Conservation (phyloP, 92 coral and sea anemone species). For the Montipora capitata region DNA sequence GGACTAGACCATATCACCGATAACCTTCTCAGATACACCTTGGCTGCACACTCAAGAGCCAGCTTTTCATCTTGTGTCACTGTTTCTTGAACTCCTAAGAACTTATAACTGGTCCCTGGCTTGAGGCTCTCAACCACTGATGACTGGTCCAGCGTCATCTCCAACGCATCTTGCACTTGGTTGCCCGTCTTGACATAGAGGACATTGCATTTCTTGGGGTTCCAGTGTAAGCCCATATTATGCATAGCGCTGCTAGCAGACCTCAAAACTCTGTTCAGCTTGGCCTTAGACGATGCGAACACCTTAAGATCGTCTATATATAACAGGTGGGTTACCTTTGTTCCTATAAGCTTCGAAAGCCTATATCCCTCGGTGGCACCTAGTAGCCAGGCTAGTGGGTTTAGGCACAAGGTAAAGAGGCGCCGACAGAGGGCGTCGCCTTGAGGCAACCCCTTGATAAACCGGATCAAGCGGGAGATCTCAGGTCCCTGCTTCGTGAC, state of each 20-base stretch:
- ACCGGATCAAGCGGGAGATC: slow-evolving; percentile 42
- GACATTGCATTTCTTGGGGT: slow-evolving; percentile 62
- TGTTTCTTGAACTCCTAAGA: neutral
- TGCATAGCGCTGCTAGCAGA: slow-evolving; percentile 51
- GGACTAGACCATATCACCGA: slow-evolving; percentile 73
- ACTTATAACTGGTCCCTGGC: slow-evolving; percentile 5
- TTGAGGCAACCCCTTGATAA: slow-evolving; percentile 62
- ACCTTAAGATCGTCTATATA: slow-evolving; percentile 28
- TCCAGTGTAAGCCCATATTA: slow-evolving; percentile 67
- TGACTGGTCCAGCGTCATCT: neutral
- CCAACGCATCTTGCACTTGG: slow-evolving; percentile 23
- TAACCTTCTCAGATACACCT: slow-evolving; percentile 35
- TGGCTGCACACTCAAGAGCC: slow-evolving; percentile 27
- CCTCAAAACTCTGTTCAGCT: slow-evolving; percentile 47
- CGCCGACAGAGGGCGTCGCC: slow-evolving; percentile 58
- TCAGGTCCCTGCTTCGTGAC: slow-evolving; percentile 57
- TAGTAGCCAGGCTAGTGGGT: slow-evolving; percentile 57
- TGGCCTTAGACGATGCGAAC: slow-evolving; percentile 60
- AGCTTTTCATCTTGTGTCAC: slow-evolving; percentile 60
- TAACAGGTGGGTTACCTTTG: slow-evolving; percentile 61
- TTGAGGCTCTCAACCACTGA: slow-evolving; percentile 44
- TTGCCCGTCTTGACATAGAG: slow-evolving; percentile 25
- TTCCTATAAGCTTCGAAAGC: slow-evolving; percentile 58
- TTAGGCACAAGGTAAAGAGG: slow-evolving; percentile 55
- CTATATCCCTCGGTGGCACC: slow-evolving; percentile 42